These are phyloP conservation scores for Holocentrus rufus DNA, from an alignment of 2,797 vertebrate species.

Conservation along the genomic window DNA sequence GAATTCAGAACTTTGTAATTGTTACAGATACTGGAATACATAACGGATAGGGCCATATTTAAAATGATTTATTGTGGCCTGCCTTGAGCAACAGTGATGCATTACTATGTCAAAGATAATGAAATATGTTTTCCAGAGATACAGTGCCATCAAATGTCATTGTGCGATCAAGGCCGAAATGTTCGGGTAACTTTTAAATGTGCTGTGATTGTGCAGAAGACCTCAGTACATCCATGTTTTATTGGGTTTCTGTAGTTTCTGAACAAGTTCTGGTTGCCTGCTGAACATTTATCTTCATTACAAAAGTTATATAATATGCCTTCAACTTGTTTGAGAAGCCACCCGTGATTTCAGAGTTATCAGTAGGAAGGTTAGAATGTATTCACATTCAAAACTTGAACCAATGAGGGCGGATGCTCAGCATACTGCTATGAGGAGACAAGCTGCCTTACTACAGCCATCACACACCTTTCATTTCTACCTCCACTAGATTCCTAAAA, in stretches of 20 bases:
- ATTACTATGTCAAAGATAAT: slow-evolving; percentile 2
- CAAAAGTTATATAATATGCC: too few species aligned
- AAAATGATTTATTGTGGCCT: background rate
- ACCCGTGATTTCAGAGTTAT: background rate
- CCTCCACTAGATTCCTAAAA: background rate
- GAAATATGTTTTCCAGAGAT: background rate
- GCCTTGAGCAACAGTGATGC: slow-evolving; percentile 3
- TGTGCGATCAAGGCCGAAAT: background rate
- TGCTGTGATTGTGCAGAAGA: background rate
- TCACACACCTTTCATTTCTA: background rate
- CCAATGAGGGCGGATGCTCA: too few species aligned
- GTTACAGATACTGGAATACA: background rate
- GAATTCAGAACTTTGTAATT: slow-evolving; percentile 6
- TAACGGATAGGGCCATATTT: too few species aligned
- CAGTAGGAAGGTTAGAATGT: background rate
- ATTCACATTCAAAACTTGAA: background rate
- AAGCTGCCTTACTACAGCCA: background rate
- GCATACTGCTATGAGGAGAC: background rate
- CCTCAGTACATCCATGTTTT: too few species aligned
- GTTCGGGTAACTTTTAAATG: background rate
- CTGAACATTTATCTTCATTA: too few species aligned
- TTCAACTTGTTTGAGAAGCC: background rate
- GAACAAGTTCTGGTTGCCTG: too few species aligned
- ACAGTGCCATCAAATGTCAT: slow-evolving; percentile 3
- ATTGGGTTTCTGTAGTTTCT: too few species aligned